Conservation (phyloP, 2,113 vertebrate species). For the Monarcha castaneiventris region DNA sequence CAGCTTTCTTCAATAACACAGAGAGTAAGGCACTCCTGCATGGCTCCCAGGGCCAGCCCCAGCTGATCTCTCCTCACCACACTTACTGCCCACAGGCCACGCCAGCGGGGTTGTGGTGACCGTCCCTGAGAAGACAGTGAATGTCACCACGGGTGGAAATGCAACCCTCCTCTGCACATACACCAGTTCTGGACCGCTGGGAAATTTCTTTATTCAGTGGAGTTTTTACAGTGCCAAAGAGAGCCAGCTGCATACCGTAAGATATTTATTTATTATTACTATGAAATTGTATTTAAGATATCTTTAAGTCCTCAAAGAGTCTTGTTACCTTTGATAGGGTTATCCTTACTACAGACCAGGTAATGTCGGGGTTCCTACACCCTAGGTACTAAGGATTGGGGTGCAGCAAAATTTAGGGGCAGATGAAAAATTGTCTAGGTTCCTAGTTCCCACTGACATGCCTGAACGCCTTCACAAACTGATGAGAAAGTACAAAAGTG, state of each 20-base stretch:
- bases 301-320: neutral
- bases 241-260: constrained; percentile 29
- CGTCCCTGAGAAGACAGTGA: constrained; percentile 23
- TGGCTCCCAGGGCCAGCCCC: rapidly evolving
- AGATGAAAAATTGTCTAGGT: neutral
- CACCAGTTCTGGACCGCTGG: neutral
- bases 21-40: neutral
- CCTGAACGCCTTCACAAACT: neutral
- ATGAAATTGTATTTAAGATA: neutral
- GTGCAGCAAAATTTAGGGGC: neutral
- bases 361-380: neutral
- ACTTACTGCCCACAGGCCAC: constrained; percentile 21
- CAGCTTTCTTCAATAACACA: rapidly evolving
- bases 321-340: neutral
- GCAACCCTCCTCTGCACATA: constrained; percentile 62
- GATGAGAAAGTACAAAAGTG: neutral
- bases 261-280: neutral
- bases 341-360: neutral
- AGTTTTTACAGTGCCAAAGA: constrained; percentile 53
- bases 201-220: constrained; percentile 63
- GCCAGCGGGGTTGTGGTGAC: constrained; percentile 7
- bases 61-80: neutral
- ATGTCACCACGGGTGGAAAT: constrained; percentile 36
- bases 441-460: neutral
- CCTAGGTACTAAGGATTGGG: neutral